These are phyloP conservation scores for Julus scandinavius DNA, from an alignment of 2,888 invertebrate species.

Conservation along the genomic window DNA sequence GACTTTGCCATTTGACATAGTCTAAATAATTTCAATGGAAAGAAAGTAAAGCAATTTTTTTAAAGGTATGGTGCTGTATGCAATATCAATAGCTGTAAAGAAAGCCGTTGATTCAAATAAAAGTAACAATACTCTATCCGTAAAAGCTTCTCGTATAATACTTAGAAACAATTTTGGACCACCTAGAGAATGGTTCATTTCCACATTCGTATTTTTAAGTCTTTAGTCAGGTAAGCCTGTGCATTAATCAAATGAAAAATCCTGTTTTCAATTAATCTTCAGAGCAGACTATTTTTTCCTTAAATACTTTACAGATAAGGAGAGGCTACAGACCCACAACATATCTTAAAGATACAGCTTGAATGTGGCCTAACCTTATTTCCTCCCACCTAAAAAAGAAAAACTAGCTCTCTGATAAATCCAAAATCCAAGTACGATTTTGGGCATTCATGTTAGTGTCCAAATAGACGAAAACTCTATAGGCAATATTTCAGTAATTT, in stretches of 20 bases:
- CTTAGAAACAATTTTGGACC: background rate
- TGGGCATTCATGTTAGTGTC: background rate
- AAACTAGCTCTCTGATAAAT: background rate
- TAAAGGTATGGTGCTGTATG: conserved; percentile 4
- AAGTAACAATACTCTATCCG: background rate
- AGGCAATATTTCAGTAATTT: too few species aligned
- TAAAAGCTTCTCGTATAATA: background rate
- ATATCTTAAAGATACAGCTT: background rate
- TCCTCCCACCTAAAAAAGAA: background rate
- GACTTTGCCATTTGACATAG: conserved; percentile 40
- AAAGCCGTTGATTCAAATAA: conserved; percentile 34
- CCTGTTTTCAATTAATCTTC: conserved; percentile 40
- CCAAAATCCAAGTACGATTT: background rate
- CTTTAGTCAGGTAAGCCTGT: conserved; percentile 29
- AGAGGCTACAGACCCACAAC: conserved; percentile 22
- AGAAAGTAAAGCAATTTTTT: conserved; percentile 4
- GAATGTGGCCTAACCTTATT: conserved; percentile 18
- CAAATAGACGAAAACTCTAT: background rate
- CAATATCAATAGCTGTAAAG: background rate
- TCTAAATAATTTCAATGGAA: conserved; percentile 34
- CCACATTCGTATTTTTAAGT: conserved; percentile 37
- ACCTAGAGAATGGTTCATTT: conserved; percentile 43
- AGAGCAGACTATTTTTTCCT: conserved; percentile 33
- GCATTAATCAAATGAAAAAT: conserved; percentile 29
- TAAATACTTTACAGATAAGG: conserved; percentile 36